Conservation (phyloP, 2,888 invertebrate genomes). For the Troilus luridus region DNA sequence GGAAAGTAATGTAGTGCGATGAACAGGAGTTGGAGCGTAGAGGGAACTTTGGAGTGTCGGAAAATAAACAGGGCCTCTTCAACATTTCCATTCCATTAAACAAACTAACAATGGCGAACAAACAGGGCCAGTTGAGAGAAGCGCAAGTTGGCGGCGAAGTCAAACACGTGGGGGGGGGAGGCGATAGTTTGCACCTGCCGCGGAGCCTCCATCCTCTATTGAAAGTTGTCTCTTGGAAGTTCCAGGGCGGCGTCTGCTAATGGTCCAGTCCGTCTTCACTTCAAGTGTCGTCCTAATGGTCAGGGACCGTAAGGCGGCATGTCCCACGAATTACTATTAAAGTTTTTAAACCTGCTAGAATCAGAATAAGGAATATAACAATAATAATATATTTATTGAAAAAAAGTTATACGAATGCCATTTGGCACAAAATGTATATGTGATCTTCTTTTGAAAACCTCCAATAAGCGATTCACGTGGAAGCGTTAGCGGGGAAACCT, state of each 20-base stretch:
- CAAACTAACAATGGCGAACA: background rate
- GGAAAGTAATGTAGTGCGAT: background rate
- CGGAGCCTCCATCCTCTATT: background rate
- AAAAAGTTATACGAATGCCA: too few relatives aligned
- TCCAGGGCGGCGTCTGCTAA: background rate
- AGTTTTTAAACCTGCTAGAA: too few relatives aligned
- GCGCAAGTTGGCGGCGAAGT: background rate
- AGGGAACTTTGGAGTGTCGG: background rate
- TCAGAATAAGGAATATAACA: too few relatives aligned
- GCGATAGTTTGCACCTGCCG: constrained; percentile 13
- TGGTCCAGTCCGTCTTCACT: background rate
- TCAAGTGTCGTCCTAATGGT: background rate
- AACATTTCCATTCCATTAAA: constrained; percentile 16
- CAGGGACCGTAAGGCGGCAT: too few relatives aligned
- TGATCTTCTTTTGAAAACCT: too few relatives aligned
- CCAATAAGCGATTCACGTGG: too few relatives aligned
- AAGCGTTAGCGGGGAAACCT: too few relatives aligned
- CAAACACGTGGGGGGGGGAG: background rate
- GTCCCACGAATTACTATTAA: too few relatives aligned
- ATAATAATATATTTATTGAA: too few relatives aligned
- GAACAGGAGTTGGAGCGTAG: background rate
- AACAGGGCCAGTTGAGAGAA: background rate
- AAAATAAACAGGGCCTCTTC: background rate
- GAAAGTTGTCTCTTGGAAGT: background rate
- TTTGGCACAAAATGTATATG: too few relatives aligned